Evolutionary conservation across 1,140 invertebrate species (phyloP).

Genomic region (Antheraea mylitta): DNA sequence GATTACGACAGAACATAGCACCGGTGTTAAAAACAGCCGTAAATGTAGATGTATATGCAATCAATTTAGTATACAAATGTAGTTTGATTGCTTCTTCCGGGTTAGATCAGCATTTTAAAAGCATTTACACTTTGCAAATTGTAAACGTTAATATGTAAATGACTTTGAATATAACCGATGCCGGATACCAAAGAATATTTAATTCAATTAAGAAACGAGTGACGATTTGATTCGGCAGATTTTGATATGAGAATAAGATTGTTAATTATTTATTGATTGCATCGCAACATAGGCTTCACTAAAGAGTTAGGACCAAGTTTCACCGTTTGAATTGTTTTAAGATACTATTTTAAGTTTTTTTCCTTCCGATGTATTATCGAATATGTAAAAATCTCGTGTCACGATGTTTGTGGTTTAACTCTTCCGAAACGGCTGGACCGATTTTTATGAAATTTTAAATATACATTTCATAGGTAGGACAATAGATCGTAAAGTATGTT

Average conservation of each 20-base stretch:
- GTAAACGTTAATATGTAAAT: slow-evolving; percentile 12
- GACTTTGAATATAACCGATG: not conserved
- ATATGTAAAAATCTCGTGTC: too few relatives aligned
- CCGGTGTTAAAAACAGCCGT: not conserved
- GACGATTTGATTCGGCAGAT: not conserved
- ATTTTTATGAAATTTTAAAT: too few relatives aligned
- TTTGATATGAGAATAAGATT: not conserved
- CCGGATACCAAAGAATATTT: not conserved
- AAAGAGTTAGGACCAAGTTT: not conserved
- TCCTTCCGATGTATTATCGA: too few relatives aligned
- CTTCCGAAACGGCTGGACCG: too few relatives aligned
- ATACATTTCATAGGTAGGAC: too few relatives aligned
- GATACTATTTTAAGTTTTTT: too few relatives aligned
- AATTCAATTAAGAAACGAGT: not conserved
- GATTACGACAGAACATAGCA: not conserved
- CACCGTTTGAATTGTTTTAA: not conserved
- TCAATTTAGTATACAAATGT: slow-evolving; percentile 7
- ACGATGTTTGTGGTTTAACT: too few relatives aligned
- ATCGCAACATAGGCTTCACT: not conserved
- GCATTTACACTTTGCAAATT: not conserved
- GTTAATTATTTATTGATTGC: not conserved
- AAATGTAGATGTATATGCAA: slow-evolving; percentile 7
- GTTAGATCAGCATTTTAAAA: slow-evolving; percentile 9
- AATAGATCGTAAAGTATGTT: too few relatives aligned
- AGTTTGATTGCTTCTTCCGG: slow-evolving; percentile 6